Percentiles rank a stretch among this genome's conserved stretches.
These are phyloP conservation scores for Diachasmimorpha longicaudata DNA, from an alignment of 1,140 invertebrate genomes.

Conservation along the genomic window DNA sequence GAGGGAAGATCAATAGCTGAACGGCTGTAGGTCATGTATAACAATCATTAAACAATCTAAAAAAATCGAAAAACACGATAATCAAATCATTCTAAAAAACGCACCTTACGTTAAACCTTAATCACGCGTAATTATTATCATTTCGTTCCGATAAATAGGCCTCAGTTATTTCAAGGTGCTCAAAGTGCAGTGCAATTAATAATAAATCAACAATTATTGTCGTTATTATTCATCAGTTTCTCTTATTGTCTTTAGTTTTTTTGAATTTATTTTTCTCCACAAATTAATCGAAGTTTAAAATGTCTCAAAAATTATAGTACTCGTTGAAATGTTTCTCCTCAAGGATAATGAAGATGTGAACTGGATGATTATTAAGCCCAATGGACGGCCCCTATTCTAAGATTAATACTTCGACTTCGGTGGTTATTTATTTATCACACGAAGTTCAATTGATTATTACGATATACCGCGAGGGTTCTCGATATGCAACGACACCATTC, in stretches of 20 bases:
- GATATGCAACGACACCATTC: conserved; percentile 16
- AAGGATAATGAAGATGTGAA: not conserved
- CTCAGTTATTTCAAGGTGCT: conserved; percentile 34
- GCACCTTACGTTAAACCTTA: not conserved
- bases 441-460: not conserved
- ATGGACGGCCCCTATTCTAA: conserved; percentile 43
- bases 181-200: conserved; percentile 39
- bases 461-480: conserved; percentile 39
- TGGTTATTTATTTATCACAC: not conserved
- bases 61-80: not conserved
- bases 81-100: not conserved
- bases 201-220: conserved; percentile 46
- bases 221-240: conserved; percentile 33
- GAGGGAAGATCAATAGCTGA: not conserved
- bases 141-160: conserved; percentile 28
- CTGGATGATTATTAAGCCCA: conserved; percentile 34
- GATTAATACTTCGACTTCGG: not conserved
- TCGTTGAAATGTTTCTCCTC: not conserved
- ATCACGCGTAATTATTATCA: conserved; percentile 10
- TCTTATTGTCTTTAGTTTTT: not conserved
- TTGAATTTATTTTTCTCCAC: not conserved
- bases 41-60: not conserved
- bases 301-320: not conserved
- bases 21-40: not conserved
- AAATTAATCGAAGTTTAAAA: not conserved